Evolutionary conservation across 37 sponge, comb jelly and placozoan species (phyloP).

Genomic region (Crambe crambe): DNA sequence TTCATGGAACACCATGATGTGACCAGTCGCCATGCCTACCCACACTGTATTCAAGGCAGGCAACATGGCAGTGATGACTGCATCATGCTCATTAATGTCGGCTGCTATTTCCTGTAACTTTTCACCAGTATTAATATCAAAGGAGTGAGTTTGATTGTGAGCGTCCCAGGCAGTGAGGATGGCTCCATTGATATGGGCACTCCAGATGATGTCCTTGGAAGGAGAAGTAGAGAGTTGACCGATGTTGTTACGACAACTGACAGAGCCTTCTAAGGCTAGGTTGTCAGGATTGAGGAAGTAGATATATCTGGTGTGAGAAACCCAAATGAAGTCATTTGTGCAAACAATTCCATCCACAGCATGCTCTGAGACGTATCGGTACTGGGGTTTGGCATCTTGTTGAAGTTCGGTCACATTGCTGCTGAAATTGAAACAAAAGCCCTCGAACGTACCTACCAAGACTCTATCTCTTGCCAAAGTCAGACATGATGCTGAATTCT

Average conservation of each 20-base stretch:
- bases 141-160: constrained; percentile 28
- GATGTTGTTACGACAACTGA: constrained; percentile 4
- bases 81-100: constrained; percentile 6
- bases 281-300: constrained; percentile 46
- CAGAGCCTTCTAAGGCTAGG: constrained; percentile 31
- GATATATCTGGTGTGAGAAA: constrained; percentile 53
- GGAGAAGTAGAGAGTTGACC: constrained; percentile 38
- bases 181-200: constrained; percentile 59
- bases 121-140: constrained; percentile 20
- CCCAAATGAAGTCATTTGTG: constrained; percentile 44
- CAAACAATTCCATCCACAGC: constrained; percentile 53
- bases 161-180: constrained; percentile 64
- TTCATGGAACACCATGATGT: constrained; percentile 63
- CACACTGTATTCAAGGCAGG: constrained; percentile 73
- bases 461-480: constrained; percentile 30
- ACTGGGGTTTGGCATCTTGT: constrained; percentile 1
- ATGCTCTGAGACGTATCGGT: constrained; percentile 41
- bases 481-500: constrained; percentile 58
- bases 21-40: constrained; percentile 80
- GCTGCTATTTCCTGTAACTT: neutral
- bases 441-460: constrained; percentile 72
- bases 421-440: constrained; percentile 45
- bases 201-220: constrained; percentile 53
- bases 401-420: neutral
- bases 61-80: constrained; percentile 59